Conservation (phyloP, 23 tunicate species). For the Aplidium turbinatum region DNA sequence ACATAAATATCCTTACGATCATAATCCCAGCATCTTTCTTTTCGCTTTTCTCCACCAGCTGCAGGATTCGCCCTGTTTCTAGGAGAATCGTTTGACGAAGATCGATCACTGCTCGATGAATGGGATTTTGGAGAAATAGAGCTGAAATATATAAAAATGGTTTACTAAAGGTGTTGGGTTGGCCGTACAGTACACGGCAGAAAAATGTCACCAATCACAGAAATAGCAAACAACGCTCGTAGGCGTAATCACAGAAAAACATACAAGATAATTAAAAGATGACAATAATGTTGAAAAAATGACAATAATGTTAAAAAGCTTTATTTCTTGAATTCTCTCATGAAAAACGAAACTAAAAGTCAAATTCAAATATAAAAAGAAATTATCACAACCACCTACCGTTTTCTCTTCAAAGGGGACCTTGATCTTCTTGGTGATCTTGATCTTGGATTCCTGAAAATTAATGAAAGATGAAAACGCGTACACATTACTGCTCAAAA, state of each 20-base stretch:
- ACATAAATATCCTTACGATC: conserved; percentile 64
- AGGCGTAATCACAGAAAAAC: too few species aligned
- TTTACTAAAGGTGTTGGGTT: too few species aligned
- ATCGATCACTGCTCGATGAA: conserved; percentile 4
- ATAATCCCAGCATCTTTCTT: conserved; percentile 81
- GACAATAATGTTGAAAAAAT: too few species aligned
- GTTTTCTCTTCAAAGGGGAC: conserved; percentile 42
- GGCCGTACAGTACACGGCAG: neutral
- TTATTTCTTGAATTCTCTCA: neutral
- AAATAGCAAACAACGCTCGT: neutral
- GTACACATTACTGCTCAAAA: neutral
- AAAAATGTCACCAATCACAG: neutral
- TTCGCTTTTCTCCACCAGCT: conserved; percentile 15
- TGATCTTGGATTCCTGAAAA: conserved; percentile 20
- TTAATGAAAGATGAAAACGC: neutral
- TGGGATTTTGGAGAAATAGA: conserved; percentile 14
- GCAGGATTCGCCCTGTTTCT: neutral
- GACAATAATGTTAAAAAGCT: too few species aligned
- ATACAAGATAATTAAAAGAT: too few species aligned
- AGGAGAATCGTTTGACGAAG: conserved; percentile 16
- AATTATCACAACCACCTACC: neutral
- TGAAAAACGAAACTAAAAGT: neutral
- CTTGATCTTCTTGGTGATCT: conserved; percentile 46
- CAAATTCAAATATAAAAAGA: neutral
- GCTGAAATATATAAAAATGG: conserved; percentile 1